Evolutionary conservation across 2,888 invertebrate species (phyloP), one percentile per base, ranked within the genome.

Genomic region (Helleia helle): DNA sequence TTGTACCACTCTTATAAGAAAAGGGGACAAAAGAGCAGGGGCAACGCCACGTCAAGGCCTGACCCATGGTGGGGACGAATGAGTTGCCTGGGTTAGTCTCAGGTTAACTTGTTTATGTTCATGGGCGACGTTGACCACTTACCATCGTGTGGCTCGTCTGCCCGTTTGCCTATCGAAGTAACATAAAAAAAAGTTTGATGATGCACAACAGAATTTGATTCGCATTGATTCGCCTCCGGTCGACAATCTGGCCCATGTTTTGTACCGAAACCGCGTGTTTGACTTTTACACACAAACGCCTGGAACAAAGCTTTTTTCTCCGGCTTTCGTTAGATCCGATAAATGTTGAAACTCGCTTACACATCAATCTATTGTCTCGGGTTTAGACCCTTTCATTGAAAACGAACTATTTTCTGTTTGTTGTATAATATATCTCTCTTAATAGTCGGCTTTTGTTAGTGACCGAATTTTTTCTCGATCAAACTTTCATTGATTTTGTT

Each of bases 401-500:
- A 12, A 18, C 34, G 9, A 11, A 3, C 17, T 12, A 34, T 34
- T 34, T 22, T 34, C 18, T 22, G 12, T 34, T 34, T 29, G 9
- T 11, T 34, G 11, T 34, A 34, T 34, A 34, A 34, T 34, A 34
- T 11, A 34, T 34, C 30, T 30, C 12, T 4, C 18, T 13, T 17
- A n/a, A 29, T 18, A 28, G 28, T 27, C 7, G 38, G 27, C 29
- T 27, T 28, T 17, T 38, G 29, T 29, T n/a, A n/a, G 17, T 11
- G 18, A 25, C 8, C 18, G 11, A 5, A 42, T 37, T 39, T 38
- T 38, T 42, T 38, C 31, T 36, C 27, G 24, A 24, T 26, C 25
- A 36, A 30, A 11, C 9, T 15, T 13, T 15, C n/a, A n/a, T n/a
- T n/a, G n/a, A 11, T n/a, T 26, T 26, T 26, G 9, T 26, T 15